Conservation (phyloP, 2,113 vertebrate species). For the Hemiscyllium ocellatum region DNA sequence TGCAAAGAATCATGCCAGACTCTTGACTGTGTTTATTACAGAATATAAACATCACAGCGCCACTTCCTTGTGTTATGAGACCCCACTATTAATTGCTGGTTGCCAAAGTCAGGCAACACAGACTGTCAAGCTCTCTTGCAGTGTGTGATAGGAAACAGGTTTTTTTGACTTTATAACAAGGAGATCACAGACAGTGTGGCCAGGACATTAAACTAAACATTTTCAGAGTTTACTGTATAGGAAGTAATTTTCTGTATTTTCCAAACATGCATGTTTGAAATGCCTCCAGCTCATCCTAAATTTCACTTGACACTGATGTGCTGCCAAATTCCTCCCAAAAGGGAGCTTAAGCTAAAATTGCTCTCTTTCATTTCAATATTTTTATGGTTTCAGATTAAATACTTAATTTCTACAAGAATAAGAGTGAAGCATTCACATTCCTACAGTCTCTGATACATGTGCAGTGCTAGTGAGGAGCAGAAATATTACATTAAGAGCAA, state of each 20-base stretch:
- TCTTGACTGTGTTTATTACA: slow-evolving; percentile 33
- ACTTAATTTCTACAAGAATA: neutral
- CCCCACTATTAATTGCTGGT: slow-evolving; percentile 31
- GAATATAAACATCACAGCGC: slow-evolving; percentile 36
- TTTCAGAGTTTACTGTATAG: slow-evolving; percentile 34
- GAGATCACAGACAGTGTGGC: slow-evolving; percentile 5
- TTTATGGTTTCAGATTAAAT: neutral
- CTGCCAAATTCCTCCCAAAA: neutral
- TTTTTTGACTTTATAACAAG: neutral
- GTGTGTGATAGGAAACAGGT: slow-evolving; percentile 35
- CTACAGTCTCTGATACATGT: neutral
- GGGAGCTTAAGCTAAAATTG: neutral
- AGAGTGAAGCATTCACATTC: neutral
- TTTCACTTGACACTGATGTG: slow-evolving; percentile 17
- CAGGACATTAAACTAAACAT: slow-evolving; percentile 25
- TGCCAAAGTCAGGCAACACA: slow-evolving; percentile 24
- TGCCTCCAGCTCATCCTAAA: slow-evolving; percentile 19
- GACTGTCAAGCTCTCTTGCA: slow-evolving; percentile 31
- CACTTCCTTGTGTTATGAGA: slow-evolving; percentile 33
- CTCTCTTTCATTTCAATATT: neutral
- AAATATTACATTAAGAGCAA: neutral
- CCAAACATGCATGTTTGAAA: slow-evolving; percentile 28
- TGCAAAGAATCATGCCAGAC: slow-evolving; percentile 14
- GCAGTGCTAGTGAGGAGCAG: neutral
- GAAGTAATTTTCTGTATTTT: slow-evolving; percentile 34